phyloP scores from a whole-genome alignment of 2,113 vertebrate species.

The Myanophis thanlyinensis region DNA sequence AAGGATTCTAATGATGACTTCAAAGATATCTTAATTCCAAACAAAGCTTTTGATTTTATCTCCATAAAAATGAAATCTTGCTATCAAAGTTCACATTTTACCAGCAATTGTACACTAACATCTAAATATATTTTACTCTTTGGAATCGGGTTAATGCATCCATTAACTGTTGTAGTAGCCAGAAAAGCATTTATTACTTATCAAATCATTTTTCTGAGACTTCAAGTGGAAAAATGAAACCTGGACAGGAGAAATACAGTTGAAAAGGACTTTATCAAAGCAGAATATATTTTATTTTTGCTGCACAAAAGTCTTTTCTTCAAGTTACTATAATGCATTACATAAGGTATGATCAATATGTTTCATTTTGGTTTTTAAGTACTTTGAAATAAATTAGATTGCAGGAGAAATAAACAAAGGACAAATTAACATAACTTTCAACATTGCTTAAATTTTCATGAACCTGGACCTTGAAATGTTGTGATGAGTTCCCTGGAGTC shows the following conservation, averaged over 20 bases:
- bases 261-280: constrained; percentile 70
- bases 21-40: neutral
- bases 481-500: constrained; percentile 80
- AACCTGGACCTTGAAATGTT: constrained; percentile 80
- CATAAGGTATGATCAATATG: constrained; percentile 71
- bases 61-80: neutral
- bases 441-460: constrained; percentile 83
- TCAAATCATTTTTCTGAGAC: constrained; percentile 48
- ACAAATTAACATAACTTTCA: constrained; percentile 84
- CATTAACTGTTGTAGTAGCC: constrained; percentile 35
- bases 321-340: constrained; percentile 75
- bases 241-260: constrained; percentile 64
- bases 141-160: constrained; percentile 41
- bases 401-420: constrained; percentile 79
- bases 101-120: neutral
- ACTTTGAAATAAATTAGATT: constrained; percentile 81
- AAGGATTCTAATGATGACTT: neutral
- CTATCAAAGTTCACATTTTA: neutral
- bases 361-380: constrained; percentile 76
- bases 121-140: constrained; percentile 20
- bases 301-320: constrained; percentile 73
- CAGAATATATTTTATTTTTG: constrained; percentile 71
- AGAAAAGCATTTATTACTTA: constrained; percentile 38
- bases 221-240: constrained; percentile 55
- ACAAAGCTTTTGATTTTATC: neutral